Evolutionary conservation across 2,888 invertebrate genomes (phyloP).

Genomic region (Latrodectus hesperus): DNA sequence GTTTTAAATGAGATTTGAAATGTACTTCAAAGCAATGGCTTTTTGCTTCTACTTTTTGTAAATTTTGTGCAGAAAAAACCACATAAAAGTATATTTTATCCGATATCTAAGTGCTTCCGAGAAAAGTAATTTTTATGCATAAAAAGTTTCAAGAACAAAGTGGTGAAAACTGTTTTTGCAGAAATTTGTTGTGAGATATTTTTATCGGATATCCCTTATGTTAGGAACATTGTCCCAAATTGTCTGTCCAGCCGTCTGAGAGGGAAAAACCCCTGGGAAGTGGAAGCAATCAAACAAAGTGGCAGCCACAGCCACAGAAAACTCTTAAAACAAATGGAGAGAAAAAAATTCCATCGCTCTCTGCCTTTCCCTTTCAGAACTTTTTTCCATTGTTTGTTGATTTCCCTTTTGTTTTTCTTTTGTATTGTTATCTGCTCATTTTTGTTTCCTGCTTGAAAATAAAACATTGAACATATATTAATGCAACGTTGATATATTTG

Average conservation of each 20-base stretch:
- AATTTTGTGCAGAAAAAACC: too few species aligned
- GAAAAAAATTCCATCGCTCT: constrained; percentile 27
- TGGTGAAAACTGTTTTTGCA: too few species aligned
- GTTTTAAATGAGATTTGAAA: too few species aligned
- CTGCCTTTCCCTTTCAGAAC: not conserved
- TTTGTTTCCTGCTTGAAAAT: too few species aligned
- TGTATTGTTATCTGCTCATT: not conserved
- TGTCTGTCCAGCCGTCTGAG: constrained; percentile 51
- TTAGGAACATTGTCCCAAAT: constrained; percentile 37
- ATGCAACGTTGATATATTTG: too few species aligned
- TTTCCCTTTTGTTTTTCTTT: not conserved
- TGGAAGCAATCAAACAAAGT: constrained; percentile 58
- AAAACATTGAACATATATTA: too few species aligned
- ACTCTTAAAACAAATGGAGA: constrained; percentile 43
- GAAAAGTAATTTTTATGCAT: too few species aligned
- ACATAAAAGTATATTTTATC: too few species aligned
- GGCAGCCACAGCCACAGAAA: constrained; percentile 51
- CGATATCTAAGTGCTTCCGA: too few species aligned
- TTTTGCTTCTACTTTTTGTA: too few species aligned
- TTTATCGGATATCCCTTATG: constrained; percentile 55
- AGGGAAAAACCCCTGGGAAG: constrained; percentile 48
- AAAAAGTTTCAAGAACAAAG: too few species aligned
- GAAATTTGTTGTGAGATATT: constrained; percentile 48
- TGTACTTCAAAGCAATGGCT: too few species aligned
- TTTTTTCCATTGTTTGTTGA: constrained; percentile 13